phyloP scores from a whole-genome alignment of 2,113 vertebrate genomes.

The Labrus mixtus region DNA sequence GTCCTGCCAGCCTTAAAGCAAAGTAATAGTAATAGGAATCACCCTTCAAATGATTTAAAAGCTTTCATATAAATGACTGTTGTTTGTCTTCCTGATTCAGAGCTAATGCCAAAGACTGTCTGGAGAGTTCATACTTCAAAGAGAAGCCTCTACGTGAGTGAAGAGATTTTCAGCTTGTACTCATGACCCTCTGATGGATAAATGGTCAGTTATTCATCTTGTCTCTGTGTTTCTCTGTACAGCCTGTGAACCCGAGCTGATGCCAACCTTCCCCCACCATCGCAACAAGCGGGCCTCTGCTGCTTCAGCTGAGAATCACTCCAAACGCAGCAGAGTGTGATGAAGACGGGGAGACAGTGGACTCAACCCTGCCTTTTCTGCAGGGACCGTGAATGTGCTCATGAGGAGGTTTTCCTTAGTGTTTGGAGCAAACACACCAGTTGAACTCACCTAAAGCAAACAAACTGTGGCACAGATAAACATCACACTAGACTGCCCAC shows the following conservation, averaged over 20 bases:
- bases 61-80: neutral
- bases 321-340: conserved; percentile 89
- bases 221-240: conserved; percentile 13
- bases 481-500: neutral
- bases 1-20: no score
- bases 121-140: conserved; percentile 98
- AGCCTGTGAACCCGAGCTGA: conserved; percentile 96
- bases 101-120: conserved; percentile 89
- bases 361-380: neutral
- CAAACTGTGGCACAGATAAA: neutral
- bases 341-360: neutral
- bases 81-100: conserved; percentile 72
- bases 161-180: neutral
- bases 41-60: neutral
- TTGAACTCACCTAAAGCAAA: neutral
- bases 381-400: neutral
- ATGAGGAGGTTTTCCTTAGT: neutral
- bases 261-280: conserved; percentile 98
- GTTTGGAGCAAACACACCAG: neutral
- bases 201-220: neutral
- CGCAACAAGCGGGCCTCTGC: conserved; percentile 89
- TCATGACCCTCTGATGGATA: neutral
- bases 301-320: conserved; percentile 66
- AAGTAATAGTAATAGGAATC: neutral
- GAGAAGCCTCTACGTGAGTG: conserved; percentile 97